These are phyloP conservation scores for Sicus ferrugineus DNA, from an alignment of 2,888 invertebrate species.

Conservation along the genomic window DNA sequence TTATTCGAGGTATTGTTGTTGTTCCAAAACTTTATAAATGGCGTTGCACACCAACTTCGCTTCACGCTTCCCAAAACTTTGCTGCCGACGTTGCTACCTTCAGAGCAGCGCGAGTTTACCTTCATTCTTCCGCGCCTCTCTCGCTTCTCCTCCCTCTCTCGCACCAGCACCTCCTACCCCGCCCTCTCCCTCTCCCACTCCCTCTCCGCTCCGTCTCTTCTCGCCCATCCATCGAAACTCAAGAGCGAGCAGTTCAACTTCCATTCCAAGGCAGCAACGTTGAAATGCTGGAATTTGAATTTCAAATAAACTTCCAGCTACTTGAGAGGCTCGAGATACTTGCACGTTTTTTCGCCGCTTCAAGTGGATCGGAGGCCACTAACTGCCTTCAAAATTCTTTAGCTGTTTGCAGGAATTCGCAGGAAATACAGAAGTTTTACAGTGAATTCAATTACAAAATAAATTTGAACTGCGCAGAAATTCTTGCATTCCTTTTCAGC, in stretches of 20 bases:
- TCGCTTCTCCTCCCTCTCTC: not conserved
- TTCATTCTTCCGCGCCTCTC: not conserved
- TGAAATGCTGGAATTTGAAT: not conserved
- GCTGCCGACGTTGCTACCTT: not conserved
- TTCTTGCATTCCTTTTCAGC: not conserved
- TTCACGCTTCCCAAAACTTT: no score
- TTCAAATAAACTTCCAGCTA: slow-evolving; percentile 4
- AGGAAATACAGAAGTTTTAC: slow-evolving; percentile 1
- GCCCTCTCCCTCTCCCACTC: not conserved
- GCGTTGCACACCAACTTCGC: no score
- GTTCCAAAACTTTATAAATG: no score
- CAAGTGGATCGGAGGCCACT: not conserved
- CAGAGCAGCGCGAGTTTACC: not conserved
- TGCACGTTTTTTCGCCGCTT: not conserved
- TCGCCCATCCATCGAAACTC: no score
- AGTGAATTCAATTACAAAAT: not conserved
- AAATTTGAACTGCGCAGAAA: not conserved
- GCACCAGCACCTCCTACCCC: not conserved
- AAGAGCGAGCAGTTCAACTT: no score
- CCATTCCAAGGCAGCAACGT: not conserved
- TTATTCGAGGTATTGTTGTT: not conserved
- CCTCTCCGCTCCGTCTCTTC: not conserved
- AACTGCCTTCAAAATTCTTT: not conserved
- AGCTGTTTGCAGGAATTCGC: not conserved
- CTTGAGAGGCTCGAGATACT: not conserved